phyloP scores from a whole-genome alignment of 2,113 vertebrate species.

The Crypturellus undulatus region DNA sequence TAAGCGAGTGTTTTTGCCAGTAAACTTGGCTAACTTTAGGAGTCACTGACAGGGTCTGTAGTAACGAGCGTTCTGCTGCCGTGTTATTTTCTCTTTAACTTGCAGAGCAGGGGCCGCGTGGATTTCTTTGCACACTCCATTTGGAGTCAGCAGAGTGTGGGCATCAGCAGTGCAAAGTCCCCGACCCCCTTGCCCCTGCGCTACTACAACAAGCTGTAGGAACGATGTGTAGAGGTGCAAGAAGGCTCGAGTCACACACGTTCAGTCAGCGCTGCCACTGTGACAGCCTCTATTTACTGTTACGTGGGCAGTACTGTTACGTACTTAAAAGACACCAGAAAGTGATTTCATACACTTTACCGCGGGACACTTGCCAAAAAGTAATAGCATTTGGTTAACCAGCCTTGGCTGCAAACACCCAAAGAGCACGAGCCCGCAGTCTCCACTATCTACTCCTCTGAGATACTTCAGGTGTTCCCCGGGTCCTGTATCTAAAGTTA shows the following conservation, averaged over 20 bases:
- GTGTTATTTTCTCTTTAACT: neutral
- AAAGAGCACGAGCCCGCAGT: neutral
- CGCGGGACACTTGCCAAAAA: neutral
- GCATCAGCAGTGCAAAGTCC: neutral
- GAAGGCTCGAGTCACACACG: neutral
- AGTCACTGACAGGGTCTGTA: neutral
- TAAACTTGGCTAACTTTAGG: neutral
- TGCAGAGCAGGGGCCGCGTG: neutral
- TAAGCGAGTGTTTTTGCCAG: neutral
- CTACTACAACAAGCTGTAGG: neutral
- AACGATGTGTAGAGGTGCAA: neutral
- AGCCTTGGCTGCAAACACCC: neutral
- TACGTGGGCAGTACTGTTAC: neutral
- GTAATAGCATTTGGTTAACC: neutral
- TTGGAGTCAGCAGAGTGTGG: neutral
- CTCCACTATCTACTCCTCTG: neutral
- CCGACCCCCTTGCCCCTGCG: neutral
- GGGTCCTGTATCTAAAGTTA: neutral
- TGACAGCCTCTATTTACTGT: neutral
- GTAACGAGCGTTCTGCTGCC: neutral
- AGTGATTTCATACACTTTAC: neutral
- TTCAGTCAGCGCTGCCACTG: neutral
- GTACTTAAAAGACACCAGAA: neutral
- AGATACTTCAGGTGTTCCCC: neutral
- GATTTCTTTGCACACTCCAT: neutral